Conservation (phyloP, 2,113 vertebrate genomes). For the Stegostoma tigrinum region DNA sequence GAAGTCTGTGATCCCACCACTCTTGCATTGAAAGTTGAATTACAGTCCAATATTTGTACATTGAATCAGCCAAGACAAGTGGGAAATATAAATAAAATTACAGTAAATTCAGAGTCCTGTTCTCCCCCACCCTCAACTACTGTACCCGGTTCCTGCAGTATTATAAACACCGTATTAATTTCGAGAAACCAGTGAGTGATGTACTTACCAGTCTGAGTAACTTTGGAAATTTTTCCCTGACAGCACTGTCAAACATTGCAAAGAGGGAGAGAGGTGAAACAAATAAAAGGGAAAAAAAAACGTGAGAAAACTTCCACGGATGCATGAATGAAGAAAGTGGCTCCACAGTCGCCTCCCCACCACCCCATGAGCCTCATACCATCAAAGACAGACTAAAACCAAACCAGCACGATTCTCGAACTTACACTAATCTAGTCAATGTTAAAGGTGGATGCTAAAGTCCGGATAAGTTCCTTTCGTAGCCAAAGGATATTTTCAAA, state of each 20-base stretch:
- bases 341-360: background rate
- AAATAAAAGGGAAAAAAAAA: background rate
- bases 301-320: background rate
- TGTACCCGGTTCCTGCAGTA: background rate
- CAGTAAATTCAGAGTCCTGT: background rate
- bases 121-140: no score
- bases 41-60: background rate
- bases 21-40: background rate
- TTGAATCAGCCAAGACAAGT: background rate
- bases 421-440: background rate
- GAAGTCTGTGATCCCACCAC: background rate
- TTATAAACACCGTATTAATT: background rate
- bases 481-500: background rate
- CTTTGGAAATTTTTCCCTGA: slow-evolving; percentile 78
- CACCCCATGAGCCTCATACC: background rate
- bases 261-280: slow-evolving; percentile 49
- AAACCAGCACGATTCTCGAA: background rate
- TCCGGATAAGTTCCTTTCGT: background rate
- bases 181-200: background rate
- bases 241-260: slow-evolving; percentile 59
- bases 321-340: background rate
- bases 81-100: background rate
- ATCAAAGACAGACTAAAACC: background rate
- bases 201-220: slow-evolving; percentile 72
- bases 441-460: background rate